Evolutionary conservation across 2,113 vertebrate genomes (phyloP), one percentile per base, ranked within the genome.

Genomic region (Orthonyx spaldingii): DNA sequence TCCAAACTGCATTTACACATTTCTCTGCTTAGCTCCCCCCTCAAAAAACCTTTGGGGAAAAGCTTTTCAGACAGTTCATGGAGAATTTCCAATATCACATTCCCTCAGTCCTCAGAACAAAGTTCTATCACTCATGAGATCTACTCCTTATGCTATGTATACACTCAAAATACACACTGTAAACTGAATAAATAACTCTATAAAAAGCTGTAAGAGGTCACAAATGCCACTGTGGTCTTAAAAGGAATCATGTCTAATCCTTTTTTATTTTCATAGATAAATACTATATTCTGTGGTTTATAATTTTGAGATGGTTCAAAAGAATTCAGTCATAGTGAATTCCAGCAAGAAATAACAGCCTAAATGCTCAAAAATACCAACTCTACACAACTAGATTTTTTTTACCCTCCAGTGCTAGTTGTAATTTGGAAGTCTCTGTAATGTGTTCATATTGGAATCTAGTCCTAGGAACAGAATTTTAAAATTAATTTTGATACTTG

Each of bases 121-220:
- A 87, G 50, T 19, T 64, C 20, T 90, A 93, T 93, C 93, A 56
- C 56, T 81, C 28, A 30, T 50, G 60, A 90, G 52, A 94, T 97
- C 86, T 84, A 15, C 41, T 84, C 78, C 35, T 72, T 88, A 26
- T 74, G 93, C 70, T 94, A 32, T 94, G 74, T 93, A 75, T 92
- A 94, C 93, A 94, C 41, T 60, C 69, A 92, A 91, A 94, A 95
- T 69, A 94, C 76, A 93, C 76, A 87, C 61, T 81, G 18, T 95
- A 95, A 97, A 94, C 61, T 35, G 64, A 92, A 94, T 71, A 90
- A 90, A 90, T 74, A 74, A 50, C 52, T 90, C 39, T 64, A 26
- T 89, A 90, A 83, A 66, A 87, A 83, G 47, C 59, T 55, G 13
- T 69, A 93, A 92, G 64, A 81, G 77, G 61, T 94, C 75, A 87